Percentiles rank a stretch among this genome's conserved stretches.
phyloP scores from a whole-genome alignment of 2,113 vertebrate species.

The Lontra canadensis region DNA sequence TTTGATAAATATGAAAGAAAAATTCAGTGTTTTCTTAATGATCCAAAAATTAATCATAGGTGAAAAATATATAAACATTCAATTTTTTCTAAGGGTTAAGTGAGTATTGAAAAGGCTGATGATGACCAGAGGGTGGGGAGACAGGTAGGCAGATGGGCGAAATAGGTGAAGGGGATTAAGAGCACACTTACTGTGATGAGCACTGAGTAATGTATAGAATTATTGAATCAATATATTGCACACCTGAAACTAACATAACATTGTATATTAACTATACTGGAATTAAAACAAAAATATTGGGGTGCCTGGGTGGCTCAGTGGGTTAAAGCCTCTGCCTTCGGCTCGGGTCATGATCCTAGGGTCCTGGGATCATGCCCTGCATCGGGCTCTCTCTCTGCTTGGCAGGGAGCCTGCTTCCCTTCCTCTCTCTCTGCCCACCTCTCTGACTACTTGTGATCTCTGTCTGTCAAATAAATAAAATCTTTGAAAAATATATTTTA shows the following conservation, averaged over 20 bases:
- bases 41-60: not conserved
- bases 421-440: too few relatives aligned
- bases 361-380: too few relatives aligned
- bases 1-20: slow-evolving; percentile 24
- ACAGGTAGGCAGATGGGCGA: not conserved
- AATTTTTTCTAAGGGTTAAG: slow-evolving; percentile 3
- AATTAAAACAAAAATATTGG: not conserved
- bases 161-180: not conserved
- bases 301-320: too few relatives aligned
- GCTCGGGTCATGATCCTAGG: too few relatives aligned
- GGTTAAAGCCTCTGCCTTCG: too few relatives aligned
- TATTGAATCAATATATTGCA: not conserved
- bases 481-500: not conserved
- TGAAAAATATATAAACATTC: not conserved
- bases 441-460: too few relatives aligned
- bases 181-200: not conserved
- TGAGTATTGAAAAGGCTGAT: not conserved
- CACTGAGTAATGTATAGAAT: not conserved
- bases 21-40: slow-evolving; percentile 19
- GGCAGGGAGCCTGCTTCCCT: too few relatives aligned
- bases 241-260: not conserved
- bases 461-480: too few relatives aligned
- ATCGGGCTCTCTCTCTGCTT: too few relatives aligned
- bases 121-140: not conserved
- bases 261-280: not conserved